Conservation (phyloP, 2,888 invertebrate genomes). For the Tryphoninae sp. region DNA sequence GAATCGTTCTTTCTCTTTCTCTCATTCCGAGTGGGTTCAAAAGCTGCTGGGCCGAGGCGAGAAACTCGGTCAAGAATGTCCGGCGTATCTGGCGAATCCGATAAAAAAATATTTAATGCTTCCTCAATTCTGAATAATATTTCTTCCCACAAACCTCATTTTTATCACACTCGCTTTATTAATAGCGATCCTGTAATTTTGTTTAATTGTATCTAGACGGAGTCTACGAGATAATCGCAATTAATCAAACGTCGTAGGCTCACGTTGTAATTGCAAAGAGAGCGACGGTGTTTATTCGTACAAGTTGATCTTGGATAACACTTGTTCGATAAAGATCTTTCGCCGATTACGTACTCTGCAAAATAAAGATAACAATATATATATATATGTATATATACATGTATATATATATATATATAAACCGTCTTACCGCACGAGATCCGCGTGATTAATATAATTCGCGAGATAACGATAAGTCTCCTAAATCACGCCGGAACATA, state of each 20-base stretch:
- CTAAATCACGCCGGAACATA: constrained; percentile 35
- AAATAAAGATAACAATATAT: constrained; percentile 19
- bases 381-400: too few relatives aligned
- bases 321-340: constrained; percentile 13
- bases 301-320: neutral
- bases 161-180: neutral
- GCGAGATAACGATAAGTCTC: constrained; percentile 59
- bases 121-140: neutral
- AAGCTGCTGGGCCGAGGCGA: constrained; percentile 28
- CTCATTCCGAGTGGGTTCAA: constrained; percentile 19
- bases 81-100: constrained; percentile 25
- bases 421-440: neutral
- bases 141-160: neutral
- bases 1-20: neutral
- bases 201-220: neutral
- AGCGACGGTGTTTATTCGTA: neutral
- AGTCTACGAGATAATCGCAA: neutral
- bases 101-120: neutral
- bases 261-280: neutral
- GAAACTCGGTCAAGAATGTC: constrained; percentile 60
- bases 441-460: constrained; percentile 60
- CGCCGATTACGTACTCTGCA: constrained; percentile 38
- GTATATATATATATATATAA: neutral
- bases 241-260: neutral
- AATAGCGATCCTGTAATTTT: neutral